A percentile compares a stretch with the other conserved stretches of the same genome.
These are phyloP conservation scores for Dreissena rostriformis DNA, from an alignment of 1,140 invertebrate species.

Conservation along the genomic window DNA sequence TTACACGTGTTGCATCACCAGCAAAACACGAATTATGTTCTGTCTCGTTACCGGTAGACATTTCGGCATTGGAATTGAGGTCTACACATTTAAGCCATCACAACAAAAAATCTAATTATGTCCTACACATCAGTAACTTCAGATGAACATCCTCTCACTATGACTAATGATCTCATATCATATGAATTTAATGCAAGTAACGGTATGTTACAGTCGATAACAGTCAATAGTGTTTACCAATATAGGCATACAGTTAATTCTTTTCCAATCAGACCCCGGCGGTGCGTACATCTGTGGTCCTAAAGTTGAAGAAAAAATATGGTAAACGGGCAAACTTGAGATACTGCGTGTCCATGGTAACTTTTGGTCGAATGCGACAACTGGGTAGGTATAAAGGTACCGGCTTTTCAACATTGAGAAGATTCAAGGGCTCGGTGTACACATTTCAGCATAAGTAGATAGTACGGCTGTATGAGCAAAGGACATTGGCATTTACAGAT, in stretches of 20 bases:
- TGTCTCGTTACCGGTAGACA: constrained; percentile 17
- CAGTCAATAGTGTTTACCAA: neutral
- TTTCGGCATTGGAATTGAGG: constrained; percentile 45
- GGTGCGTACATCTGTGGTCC: constrained; percentile 52
- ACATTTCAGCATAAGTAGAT: constrained; percentile 87
- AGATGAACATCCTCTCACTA: too few species aligned
- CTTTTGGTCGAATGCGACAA: constrained; percentile 88
- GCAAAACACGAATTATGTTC: neutral
- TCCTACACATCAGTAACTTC: too few species aligned
- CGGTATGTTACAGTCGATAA: too few species aligned
- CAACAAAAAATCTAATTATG: too few species aligned
- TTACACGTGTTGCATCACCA: neutral
- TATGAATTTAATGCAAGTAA: too few species aligned
- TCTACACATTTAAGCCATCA: constrained; percentile 1
- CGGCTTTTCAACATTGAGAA: constrained; percentile 35
- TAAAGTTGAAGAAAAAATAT: constrained; percentile 70
- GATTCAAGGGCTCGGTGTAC: constrained; percentile 82
- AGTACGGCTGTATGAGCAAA: constrained; percentile 3
- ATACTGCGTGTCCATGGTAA: constrained; percentile 9
- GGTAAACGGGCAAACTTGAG: constrained; percentile 1
- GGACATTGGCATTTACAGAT: constrained; percentile 88
- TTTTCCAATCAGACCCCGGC: constrained; percentile 41
- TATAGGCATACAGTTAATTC: constrained; percentile 28
- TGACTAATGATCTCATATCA: too few species aligned
- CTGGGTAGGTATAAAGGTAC: constrained; percentile 14